Evolutionary conservation across 1,140 invertebrate species (phyloP).

Genomic region (Venustaconcha ellipsiformis): DNA sequence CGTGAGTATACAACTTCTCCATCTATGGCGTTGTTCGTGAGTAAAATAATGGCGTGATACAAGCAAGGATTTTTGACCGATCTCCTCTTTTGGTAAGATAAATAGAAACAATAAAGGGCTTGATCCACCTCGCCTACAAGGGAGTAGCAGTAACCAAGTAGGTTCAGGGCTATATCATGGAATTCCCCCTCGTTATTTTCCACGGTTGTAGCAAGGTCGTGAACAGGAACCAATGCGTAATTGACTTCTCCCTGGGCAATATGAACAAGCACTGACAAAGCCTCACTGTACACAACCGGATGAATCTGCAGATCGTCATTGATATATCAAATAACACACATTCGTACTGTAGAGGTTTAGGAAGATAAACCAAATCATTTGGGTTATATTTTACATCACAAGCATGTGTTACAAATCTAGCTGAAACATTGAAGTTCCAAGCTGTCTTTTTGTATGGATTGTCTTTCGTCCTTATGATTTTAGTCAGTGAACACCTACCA

Average conservation of each 20-base stretch:
- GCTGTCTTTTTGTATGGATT: neutral
- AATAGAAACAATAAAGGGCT: too few relatives aligned
- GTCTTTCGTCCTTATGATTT: conserved; percentile 1
- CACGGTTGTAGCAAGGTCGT: neutral
- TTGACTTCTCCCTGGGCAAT: neutral
- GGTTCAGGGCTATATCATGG: neutral
- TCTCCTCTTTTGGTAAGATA: too few relatives aligned
- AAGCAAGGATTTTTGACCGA: too few relatives aligned
- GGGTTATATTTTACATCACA: conserved; percentile 17
- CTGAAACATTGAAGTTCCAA: neutral
- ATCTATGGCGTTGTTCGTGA: too few relatives aligned
- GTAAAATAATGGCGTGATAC: too few relatives aligned
- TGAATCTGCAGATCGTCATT: conserved; percentile 1
- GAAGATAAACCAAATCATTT: conserved; percentile 18
- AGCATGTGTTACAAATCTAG: neutral
- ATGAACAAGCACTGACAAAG: neutral
- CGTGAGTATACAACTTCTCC: too few relatives aligned
- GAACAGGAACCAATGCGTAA: neutral
- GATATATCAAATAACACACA: conserved; percentile 7
- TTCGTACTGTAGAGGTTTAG: conserved; percentile 23
- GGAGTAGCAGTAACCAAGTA: neutral
- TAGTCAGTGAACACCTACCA: neutral
- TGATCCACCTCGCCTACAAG: neutral
- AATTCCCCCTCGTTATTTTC: neutral
- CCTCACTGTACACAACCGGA: conserved; percentile 13